Evolutionary conservation across 2,888 invertebrate genomes (phyloP).

Genomic region (Parascotia fuliginaria): DNA sequence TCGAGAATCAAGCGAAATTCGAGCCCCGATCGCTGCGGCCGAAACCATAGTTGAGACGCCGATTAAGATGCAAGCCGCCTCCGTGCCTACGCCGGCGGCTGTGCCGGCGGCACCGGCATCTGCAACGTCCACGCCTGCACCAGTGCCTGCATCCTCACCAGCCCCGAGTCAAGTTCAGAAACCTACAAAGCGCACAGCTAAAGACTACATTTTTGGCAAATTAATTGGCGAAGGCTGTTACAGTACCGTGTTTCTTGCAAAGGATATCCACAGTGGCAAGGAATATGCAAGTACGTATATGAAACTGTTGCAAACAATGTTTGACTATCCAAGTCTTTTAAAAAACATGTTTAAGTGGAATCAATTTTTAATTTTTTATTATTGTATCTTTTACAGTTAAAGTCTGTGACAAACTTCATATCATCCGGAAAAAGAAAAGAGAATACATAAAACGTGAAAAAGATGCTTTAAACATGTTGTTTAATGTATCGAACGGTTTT

Average conservation of each 20-base stretch:
- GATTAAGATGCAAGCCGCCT: slow-evolving; percentile 80
- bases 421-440: slow-evolving; percentile 96
- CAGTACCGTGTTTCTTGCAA: slow-evolving; percentile 97
- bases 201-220: slow-evolving; percentile 98
- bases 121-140: slow-evolving; percentile 69
- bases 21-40: slow-evolving; percentile 84
- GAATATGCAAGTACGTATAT: slow-evolving; percentile 96
- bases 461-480: slow-evolving; percentile 95
- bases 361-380: not conserved
- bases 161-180: slow-evolving; percentile 72
- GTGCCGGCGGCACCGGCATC: slow-evolving; percentile 69
- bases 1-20: slow-evolving; percentile 71
- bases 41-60: slow-evolving; percentile 82
- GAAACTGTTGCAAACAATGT: not conserved
- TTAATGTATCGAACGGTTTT: slow-evolving; percentile 93
- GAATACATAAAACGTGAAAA: slow-evolving; percentile 97
- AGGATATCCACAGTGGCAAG: slow-evolving; percentile 94
- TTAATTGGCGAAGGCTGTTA: slow-evolving; percentile 99
- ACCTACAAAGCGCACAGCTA: slow-evolving; percentile 89
- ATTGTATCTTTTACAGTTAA: slow-evolving; percentile 90
- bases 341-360: too few relatives aligned
- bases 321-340: not conserved
- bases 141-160: slow-evolving; percentile 70
- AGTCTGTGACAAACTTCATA: slow-evolving; percentile 98
- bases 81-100: slow-evolving; percentile 75